phyloP scores from a whole-genome alignment of 2,113 vertebrate genomes.

The Struthio camelus region DNA sequence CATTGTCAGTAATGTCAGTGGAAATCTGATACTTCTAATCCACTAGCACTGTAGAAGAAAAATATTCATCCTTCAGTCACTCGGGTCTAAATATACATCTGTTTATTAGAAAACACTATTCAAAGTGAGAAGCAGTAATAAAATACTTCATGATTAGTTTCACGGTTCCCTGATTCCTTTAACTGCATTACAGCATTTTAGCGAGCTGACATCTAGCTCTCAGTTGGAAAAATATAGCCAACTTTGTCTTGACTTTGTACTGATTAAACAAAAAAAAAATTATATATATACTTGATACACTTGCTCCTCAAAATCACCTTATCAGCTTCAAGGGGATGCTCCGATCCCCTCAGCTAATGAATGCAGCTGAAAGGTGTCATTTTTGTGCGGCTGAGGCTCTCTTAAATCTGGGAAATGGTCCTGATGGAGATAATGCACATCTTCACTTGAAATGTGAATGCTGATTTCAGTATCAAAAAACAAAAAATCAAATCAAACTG shows the following conservation, averaged over 20 bases:
- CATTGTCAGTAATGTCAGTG: neutral
- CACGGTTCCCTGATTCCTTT: neutral
- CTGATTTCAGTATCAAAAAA: fast-evolving
- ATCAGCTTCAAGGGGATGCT: neutral
- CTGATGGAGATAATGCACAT: neutral
- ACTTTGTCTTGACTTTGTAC: neutral
- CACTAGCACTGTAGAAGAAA: neutral
- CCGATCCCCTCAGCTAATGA: neutral
- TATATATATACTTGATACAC: neutral
- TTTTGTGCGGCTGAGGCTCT: neutral
- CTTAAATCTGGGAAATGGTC: neutral
- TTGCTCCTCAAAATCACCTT: neutral
- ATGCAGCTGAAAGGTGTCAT: neutral
- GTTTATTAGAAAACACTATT: neutral
- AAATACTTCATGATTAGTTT: neutral
- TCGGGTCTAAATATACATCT: neutral
- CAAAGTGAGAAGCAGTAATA: neutral
- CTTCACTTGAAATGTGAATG: neutral
- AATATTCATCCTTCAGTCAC: neutral
- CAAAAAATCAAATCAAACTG: neutral
- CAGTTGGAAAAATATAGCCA: neutral
- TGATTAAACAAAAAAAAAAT: neutral
- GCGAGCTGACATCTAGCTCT: neutral
- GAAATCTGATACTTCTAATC: neutral
- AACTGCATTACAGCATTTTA: neutral